phyloP scores from a whole-genome alignment of 2,888 invertebrate genomes.

The Priocnemis perturbator region DNA sequence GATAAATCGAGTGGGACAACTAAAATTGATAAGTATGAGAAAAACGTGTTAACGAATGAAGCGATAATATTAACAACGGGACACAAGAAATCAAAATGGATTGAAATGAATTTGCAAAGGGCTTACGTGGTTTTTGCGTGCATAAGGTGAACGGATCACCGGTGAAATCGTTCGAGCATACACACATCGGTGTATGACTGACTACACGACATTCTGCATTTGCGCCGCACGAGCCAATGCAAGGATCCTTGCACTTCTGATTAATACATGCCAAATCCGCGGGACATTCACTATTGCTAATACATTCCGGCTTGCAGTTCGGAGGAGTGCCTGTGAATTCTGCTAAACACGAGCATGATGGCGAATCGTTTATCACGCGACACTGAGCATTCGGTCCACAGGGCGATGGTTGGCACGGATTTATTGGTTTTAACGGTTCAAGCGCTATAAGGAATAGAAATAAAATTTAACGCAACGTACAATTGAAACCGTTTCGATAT shows the following conservation, averaged over 20 bases:
- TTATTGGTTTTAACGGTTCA: conserved; percentile 51
- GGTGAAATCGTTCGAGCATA: conserved; percentile 62
- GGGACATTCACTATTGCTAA: conserved; percentile 86
- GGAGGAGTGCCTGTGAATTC: conserved; percentile 86
- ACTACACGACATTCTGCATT: conserved; percentile 84
- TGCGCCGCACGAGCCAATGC: conserved; percentile 85
- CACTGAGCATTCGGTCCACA: conserved; percentile 82
- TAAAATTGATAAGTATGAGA: conserved; percentile 13
- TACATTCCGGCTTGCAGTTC: conserved; percentile 86
- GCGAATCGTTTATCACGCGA: conserved; percentile 83
- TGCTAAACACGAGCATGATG: conserved; percentile 88
- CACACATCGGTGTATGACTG: conserved; percentile 82
- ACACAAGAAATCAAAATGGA: too few relatives aligned
- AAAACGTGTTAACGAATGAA: background rate
- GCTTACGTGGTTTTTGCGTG: conserved; percentile 60
- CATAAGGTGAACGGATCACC: conserved; percentile 73
- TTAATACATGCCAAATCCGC: conserved; percentile 84
- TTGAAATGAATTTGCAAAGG: conserved; percentile 11
- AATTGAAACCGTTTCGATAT: background rate
- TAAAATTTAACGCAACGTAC: background rate
- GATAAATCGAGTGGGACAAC: conserved; percentile 65
- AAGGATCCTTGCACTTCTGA: conserved; percentile 85
- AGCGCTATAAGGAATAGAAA: conserved; percentile 7
- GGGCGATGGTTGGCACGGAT: conserved; percentile 84
- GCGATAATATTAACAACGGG: too few relatives aligned